phyloP scores from a whole-genome alignment of 1,140 invertebrate species.

The Eriocheir sinensis region DNA sequence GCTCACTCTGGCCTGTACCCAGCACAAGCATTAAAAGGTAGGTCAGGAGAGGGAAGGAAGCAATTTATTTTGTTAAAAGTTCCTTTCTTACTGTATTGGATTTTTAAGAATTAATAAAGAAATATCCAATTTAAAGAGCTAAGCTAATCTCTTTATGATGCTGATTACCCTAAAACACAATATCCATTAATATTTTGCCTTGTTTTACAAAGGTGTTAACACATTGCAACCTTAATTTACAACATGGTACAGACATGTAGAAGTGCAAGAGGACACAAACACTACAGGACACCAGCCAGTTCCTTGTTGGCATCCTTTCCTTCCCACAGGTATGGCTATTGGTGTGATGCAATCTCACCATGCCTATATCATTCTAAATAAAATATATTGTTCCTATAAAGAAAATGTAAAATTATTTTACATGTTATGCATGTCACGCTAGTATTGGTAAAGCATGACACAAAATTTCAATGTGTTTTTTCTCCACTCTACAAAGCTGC shows the following conservation, averaged over 20 bases:
- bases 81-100: too few species aligned
- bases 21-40: background rate
- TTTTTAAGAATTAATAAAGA: too few species aligned
- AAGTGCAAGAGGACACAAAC: background rate
- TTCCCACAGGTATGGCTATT: background rate
- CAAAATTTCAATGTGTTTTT: background rate
- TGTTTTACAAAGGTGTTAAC: too few species aligned
- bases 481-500: background rate
- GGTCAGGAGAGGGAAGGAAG: background rate
- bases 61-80: too few species aligned
- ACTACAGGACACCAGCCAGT: background rate
- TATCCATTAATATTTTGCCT: too few species aligned
- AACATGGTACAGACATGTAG: background rate
- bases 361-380: background rate
- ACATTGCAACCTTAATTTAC: too few species aligned
- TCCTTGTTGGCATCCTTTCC: background rate
- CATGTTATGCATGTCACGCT: background rate
- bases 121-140: too few species aligned
- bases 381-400: background rate
- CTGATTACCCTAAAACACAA: too few species aligned
- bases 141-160: too few species aligned
- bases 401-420: background rate
- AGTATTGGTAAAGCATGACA: background rate
- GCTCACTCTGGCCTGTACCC: conserved; percentile 77
- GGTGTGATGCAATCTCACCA: background rate